Conservation (phyloP, 2,888 invertebrate species). For the Monopis laevigella region DNA sequence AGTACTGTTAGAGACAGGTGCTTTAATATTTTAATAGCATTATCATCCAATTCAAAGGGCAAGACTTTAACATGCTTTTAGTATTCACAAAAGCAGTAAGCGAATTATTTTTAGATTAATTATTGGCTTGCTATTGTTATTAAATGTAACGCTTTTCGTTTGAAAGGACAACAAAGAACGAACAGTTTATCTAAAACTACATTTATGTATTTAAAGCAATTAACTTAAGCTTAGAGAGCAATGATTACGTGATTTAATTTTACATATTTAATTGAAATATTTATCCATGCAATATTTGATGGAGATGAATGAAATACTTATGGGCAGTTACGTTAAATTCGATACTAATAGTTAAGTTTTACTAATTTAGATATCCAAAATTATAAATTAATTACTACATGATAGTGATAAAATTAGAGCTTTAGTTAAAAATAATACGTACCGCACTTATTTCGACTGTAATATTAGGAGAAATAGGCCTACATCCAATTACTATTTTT, state of each 20-base stretch:
- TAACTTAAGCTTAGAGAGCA: background rate
- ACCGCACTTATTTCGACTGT: slow-evolving; percentile 42
- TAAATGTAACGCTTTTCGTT: too few relatives aligned
- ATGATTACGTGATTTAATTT: background rate
- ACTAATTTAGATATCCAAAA: background rate
- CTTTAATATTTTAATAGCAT: slow-evolving; percentile 5
- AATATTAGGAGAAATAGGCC: slow-evolving; percentile 53
- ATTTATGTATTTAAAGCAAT: background rate
- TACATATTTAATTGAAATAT: background rate
- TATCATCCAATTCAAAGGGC: slow-evolving; percentile 1
- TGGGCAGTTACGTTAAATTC: background rate
- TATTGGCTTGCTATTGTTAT: too few relatives aligned
- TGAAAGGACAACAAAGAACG: too few relatives aligned
- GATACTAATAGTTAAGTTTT: background rate
- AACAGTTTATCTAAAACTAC: too few relatives aligned
- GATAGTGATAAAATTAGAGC: too few relatives aligned
- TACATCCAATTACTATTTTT: slow-evolving; percentile 52
- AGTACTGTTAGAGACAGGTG: slow-evolving; percentile 29
- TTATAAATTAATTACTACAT: too few relatives aligned
- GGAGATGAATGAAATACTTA: background rate
- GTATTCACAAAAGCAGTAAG: slow-evolving; percentile 6
- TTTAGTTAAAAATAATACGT: too few relatives aligned
- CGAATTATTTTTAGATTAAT: background rate
- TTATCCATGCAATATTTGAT: background rate
- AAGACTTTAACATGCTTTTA: slow-evolving; percentile 7